Conservation (phyloP, 2,113 vertebrate genomes). For the Ciconia boyciana region DNA sequence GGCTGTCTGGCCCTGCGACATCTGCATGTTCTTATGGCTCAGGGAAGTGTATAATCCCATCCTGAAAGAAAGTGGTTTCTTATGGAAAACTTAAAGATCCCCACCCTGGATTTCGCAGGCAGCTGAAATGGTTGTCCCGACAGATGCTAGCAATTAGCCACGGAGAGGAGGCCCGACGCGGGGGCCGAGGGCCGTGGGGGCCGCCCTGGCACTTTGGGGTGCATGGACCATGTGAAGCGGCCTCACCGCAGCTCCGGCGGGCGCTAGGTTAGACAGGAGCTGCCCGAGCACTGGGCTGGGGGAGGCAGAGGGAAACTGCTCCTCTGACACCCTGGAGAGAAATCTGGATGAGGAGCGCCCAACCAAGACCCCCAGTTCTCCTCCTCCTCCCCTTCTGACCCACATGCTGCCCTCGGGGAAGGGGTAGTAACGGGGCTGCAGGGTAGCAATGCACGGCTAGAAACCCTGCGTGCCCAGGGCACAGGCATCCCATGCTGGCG, state of each 20-base stretch:
- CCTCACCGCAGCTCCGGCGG: fast-evolving
- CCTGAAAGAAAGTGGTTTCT: conserved; percentile 22
- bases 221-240: fast-evolving
- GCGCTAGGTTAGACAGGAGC: not conserved
- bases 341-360: not conserved
- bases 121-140: fast-evolving
- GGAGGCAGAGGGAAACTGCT: not conserved
- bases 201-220: not conserved
- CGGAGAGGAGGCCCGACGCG: not conserved
- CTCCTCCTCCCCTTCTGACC: not conserved
- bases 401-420: not conserved
- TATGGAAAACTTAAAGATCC: not conserved
- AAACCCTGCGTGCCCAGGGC: fast-evolving
- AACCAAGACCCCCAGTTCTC: not conserved
- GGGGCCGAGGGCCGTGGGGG: fast-evolving
- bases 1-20: not conserved
- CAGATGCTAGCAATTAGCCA: not conserved
- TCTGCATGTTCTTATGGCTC: not conserved
- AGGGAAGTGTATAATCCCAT: not conserved
- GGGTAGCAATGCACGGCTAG: not conserved
- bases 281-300: fast-evolving
- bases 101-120: not conserved
- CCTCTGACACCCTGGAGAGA: fast-evolving
- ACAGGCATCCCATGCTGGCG: not conserved
- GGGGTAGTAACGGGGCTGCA: not conserved